Evolutionary conservation across 2,113 vertebrate genomes (phyloP), one percentile per base, ranked within the genome.

Genomic region (Cyprinodon variegatus): DNA sequence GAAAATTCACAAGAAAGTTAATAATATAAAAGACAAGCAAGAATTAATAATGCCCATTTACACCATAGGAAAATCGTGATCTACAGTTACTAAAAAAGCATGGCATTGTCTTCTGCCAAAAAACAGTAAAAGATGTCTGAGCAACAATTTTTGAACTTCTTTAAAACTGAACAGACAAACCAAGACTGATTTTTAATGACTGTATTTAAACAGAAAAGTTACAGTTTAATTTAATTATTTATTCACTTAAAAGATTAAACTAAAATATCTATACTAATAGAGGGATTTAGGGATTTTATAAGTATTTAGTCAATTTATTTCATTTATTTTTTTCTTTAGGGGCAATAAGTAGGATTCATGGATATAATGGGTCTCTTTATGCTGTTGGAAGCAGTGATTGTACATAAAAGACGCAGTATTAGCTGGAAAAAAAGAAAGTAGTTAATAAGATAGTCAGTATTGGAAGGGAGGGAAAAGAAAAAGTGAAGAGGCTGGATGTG

Each of bases 391-490:
- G 74, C 74, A 61, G 61, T 72, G 78, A 80, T 81, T 66, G 70
- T 80, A 85, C 12, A 50, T 61, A 65, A 64, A 71, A 69, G 76
- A 41, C 65, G n/a, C 70, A 0, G 48, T 68, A 86, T 86, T 82
- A 80, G 82, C 80, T 59, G 72, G 79, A 86, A 78, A 72, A 10
- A 46, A 61, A 67, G 86, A 75, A 84, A 79, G 78, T 3, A 85
- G 82, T 86, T 89, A 85, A 88, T 88, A 85, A 53, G 70, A 78
- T 79, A 83, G 74, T 53, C 82, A 43, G 81, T 48, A 50, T 40
- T 37, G 72, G 68, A 83, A 83, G 69, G 72, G 83, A 79, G 77
- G 78, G 67, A 70, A 81, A 74, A 66, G 84, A 62, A 77, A 87
- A 81, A 45, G 11, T 71, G 84, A 74, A 79, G 81, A 80, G 48